A percentile compares a stretch with the other conserved stretches of the same genome.
phyloP scores from a whole-genome alignment of 2,797 vertebrate genomes.

The Hafferia zeledoni region DNA sequence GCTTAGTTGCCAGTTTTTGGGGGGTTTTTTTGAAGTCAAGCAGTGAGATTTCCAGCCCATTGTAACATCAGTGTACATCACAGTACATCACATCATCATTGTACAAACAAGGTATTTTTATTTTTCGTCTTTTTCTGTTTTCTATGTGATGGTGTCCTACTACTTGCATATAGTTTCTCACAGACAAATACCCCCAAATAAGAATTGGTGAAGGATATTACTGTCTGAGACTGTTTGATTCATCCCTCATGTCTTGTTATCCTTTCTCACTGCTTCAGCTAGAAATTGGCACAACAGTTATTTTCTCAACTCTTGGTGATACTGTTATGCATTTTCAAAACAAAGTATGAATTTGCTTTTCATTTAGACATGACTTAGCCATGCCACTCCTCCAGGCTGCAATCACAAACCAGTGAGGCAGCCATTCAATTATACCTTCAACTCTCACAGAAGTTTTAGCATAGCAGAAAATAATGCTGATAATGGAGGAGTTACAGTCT shows the following conservation, averaged over 20 bases:
- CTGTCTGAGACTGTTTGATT: background rate
- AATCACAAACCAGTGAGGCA: background rate
- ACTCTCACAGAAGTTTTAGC: background rate
- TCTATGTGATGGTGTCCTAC: background rate
- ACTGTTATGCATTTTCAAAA: background rate
- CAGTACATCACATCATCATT: background rate
- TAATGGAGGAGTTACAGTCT: background rate
- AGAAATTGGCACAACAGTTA: background rate
- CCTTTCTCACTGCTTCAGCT: background rate
- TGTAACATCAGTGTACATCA: background rate
- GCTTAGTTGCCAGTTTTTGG: rapidly evolving
- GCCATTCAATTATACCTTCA: background rate
- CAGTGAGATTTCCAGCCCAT: background rate
- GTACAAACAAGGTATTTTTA: background rate
- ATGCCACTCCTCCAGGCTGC: background rate
- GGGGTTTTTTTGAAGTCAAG: background rate
- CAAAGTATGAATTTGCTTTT: background rate
- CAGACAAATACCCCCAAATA: background rate
- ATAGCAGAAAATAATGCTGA: background rate
- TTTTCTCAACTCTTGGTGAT: background rate
- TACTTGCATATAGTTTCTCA: background rate
- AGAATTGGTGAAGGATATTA: background rate
- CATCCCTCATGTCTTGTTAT: background rate
- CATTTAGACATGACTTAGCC: background rate
- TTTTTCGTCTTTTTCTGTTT: background rate